phyloP scores from a whole-genome alignment of 2,113 vertebrate genomes.

The Pitta sordida region DNA sequence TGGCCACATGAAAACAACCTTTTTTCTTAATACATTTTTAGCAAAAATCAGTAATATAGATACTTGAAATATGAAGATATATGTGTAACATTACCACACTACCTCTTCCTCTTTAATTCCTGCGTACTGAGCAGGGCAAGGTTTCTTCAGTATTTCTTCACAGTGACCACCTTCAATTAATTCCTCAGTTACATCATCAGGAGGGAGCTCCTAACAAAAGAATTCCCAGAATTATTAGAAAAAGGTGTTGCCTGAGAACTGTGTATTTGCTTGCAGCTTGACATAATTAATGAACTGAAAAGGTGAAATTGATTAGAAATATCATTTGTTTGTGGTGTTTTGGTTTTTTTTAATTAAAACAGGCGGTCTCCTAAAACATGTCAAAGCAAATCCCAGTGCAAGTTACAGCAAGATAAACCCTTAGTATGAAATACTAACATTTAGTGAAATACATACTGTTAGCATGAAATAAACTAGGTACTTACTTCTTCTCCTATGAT shows the following conservation, averaged over 20 bases:
- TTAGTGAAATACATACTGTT: neutral
- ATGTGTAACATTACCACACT: constrained; percentile 53
- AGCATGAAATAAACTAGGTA: neutral
- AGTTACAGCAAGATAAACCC: neutral
- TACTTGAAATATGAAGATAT: neutral
- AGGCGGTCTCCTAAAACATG: neutral
- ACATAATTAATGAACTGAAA: neutral
- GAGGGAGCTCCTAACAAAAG: constrained; percentile 81
- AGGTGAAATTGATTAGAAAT: neutral
- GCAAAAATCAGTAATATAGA: neutral
- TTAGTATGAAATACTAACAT: neutral
- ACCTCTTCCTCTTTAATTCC: constrained; percentile 92
- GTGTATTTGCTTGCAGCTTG: neutral
- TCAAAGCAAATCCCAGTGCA: neutral
- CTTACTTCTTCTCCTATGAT: constrained; percentile 96
- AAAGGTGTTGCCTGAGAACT: neutral
- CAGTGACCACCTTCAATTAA: constrained; percentile 85
- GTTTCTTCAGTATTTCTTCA: constrained; percentile 85
- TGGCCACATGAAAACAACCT: neutral
- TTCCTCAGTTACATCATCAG: constrained; percentile 81
- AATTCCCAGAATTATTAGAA: neutral
- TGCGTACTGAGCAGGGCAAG: constrained; percentile 84
- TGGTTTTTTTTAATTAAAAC: neutral
- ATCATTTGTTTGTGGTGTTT: neutral
- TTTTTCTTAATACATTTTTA: neutral